Percentiles rank a stretch among this genome's conserved stretches.
These are phyloP conservation scores for Balaeniceps rex DNA, from an alignment of 2,113 vertebrate genomes.

Conservation along the genomic window DNA sequence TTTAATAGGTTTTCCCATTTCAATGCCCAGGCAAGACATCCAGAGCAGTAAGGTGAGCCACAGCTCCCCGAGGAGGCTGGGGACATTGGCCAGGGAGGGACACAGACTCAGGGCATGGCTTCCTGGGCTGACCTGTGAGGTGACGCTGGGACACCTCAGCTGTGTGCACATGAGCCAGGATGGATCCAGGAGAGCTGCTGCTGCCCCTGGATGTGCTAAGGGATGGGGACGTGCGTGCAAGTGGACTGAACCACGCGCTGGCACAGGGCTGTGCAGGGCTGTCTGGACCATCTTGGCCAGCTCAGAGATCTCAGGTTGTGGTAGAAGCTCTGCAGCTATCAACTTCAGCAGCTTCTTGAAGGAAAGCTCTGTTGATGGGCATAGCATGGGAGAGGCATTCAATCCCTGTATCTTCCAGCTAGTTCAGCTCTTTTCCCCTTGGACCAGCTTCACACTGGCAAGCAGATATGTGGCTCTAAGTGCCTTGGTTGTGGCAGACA, in stretches of 20 bases:
- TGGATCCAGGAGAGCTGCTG: neutral
- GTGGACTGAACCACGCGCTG: neutral
- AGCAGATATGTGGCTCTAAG: neutral
- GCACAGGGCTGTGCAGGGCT: neutral
- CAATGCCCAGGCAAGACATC: neutral
- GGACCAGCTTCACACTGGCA: neutral
- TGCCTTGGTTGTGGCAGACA: neutral
- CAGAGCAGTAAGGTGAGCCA: neutral
- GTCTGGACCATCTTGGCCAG: no score
- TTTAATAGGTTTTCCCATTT: neutral
- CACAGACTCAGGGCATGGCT: accelerated
- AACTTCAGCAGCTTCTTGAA: neutral
- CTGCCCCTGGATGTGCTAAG: neutral
- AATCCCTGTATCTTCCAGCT: neutral
- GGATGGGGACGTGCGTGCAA: neutral
- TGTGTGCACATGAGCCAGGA: neutral
- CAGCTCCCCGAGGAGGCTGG: neutral
- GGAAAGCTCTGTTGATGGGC: neutral
- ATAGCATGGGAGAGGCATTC: neutral
- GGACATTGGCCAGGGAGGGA: neutral
- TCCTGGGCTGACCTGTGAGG: neutral
- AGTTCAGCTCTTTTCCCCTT: neutral
- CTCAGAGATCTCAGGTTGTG: neutral
- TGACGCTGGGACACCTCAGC: neutral
- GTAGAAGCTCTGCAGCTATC: neutral